Evolutionary conservation across 2,113 vertebrate species (phyloP).

Genomic region (Thryonomys swinderianus): DNA sequence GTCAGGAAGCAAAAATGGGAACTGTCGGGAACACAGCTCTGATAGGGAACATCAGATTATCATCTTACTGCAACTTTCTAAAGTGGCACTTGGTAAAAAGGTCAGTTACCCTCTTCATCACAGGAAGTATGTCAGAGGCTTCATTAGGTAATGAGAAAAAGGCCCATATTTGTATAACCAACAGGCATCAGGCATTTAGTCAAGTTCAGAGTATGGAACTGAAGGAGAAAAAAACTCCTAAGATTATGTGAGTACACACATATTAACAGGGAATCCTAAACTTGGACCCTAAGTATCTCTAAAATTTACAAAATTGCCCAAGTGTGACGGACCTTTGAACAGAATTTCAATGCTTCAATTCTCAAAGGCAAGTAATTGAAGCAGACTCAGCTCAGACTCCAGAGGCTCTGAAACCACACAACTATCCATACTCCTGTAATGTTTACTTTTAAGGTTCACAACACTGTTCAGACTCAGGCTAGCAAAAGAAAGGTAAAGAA

Average conservation of each 20-base stretch:
- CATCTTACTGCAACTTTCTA: conserved; percentile 22
- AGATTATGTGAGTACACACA: background rate
- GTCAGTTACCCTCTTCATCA: background rate
- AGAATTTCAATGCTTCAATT: background rate
- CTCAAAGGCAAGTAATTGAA: background rate
- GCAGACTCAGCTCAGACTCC: background rate
- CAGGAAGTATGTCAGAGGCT: background rate
- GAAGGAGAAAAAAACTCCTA: background rate
- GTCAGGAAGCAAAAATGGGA: background rate
- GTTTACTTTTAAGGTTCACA: background rate
- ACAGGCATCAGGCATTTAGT: background rate
- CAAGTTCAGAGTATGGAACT: background rate
- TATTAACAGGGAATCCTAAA: background rate
- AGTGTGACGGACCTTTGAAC: background rate
- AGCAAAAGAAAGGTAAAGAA: background rate
- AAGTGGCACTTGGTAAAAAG: conserved; percentile 34
- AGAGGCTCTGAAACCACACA: background rate
- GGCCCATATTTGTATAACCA: background rate
- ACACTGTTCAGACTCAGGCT: background rate
- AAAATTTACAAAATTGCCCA: background rate
- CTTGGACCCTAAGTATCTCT: background rate
- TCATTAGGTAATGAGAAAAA: conserved; percentile 52
- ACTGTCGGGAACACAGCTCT: background rate
- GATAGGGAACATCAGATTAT: background rate
- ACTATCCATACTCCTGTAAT: background rate